Evolutionary conservation across 2,113 vertebrate genomes (phyloP), one percentile per base, ranked within the genome.

Genomic region (Microtus richardsoni): DNA sequence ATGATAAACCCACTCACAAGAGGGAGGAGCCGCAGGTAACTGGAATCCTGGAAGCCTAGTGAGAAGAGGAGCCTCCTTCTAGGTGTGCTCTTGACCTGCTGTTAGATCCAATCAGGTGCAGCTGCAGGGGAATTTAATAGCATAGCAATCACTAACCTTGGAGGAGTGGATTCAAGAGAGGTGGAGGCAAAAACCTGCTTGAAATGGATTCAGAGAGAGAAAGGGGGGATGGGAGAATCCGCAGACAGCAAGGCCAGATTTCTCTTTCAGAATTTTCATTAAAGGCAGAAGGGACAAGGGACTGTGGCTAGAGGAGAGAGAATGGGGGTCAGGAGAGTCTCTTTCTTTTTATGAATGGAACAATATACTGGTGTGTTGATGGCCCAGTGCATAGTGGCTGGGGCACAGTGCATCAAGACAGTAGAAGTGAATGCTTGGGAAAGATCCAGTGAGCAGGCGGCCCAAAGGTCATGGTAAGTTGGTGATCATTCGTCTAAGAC

Each of bases 261-360:
- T 60, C 79, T 89, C 89, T 86, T 92, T 91, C 28, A 52, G 71
- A 82, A 2, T 91, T 79, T 88, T 91, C 68, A 75, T 83, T 88
- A 66, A 74, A 74, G 52, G 47, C 77, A 95, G 62, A 68, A 9
- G 41, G 80, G 74, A 88, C 60, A 79, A 47, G 49, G 33, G 71
- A 21, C 6, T 17, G 30, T 41, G 74, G 24, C 84, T 75, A 44
- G 12, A 82, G 30, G 19, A 83, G 36, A 24, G 85, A 41, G 60
- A 79, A 36, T 85, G 9, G n/a, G 26, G 21, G 17, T 78, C 73
- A 36, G 66, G 41, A 75, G 17, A 30, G 24, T 54, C 86, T 28
- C 39, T 49, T 39, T 73, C 41, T 24, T 12, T 66, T 85, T 91
- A 11, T 60, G 71, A 66, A 39, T 84, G 84, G 82, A 62, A n/a